Base-by-base conservation (phyloP, 1,140 invertebrate species). In the Pseudomyrmex cubaensis region DNA sequence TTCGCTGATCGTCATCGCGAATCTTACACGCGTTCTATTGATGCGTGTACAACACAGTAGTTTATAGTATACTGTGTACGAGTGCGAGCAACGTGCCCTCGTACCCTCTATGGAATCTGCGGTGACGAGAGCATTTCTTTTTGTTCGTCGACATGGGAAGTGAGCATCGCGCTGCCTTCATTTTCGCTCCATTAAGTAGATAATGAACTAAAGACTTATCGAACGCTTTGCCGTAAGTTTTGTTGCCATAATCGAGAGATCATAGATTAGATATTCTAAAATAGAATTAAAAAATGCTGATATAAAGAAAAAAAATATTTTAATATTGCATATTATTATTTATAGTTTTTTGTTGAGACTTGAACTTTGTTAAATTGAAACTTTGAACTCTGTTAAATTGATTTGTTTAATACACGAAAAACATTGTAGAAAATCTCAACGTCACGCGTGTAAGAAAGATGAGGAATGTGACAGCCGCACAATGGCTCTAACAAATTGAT, bases 151-250 rank as follows among this genome's bases (percentile, higher is more conserved):
- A 91, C 91, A 91, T 91, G 91, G 91, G 91, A 93, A 92, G 84
- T 72, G 92, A 91, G 74, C 92, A 91, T 89, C 85, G 82, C 82
- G 66, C n/a, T 73, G 62, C 63, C 80, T 57, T 64, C 75, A 85
- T 87, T 90, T 72, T 86, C 90, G 85, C 90, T 89, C 90, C 91
- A 92, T 92, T 92, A 92, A 91, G 25, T 85, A 89, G 90, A 93
- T 92, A 92, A 92, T 82, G 67, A 91, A 82, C 50, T 15, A 46
- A 80, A 75, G n/a, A n/a, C 44, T n/a, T 46, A 22, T 22, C 61
- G 48, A 78, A 62, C 85, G 57, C 78, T 64, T 46, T 57, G 35
- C 52, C 66, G 15, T 59, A 72, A 50, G 44, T 80, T 35, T 35
- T 35, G 35, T 35, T 35, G 35, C 0, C 35, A 7, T 35, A 35